Evolutionary conservation across 2,113 vertebrate species (phyloP).

Genomic region (Oreamnos americanus): DNA sequence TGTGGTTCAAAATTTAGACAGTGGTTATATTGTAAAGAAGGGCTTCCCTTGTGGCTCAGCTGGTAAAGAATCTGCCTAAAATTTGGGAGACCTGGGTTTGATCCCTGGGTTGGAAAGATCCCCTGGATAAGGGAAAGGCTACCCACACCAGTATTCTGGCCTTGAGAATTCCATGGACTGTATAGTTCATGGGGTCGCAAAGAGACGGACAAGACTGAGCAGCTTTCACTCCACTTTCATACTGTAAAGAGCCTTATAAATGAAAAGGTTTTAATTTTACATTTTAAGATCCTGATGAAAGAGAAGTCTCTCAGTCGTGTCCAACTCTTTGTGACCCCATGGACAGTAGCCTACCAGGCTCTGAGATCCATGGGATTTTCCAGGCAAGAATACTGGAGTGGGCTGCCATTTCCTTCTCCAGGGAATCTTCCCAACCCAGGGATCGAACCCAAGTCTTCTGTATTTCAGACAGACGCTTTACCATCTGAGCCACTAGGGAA

Average conservation of each 20-base stretch:
- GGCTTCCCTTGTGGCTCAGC: not conserved
- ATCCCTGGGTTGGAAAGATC: not conserved
- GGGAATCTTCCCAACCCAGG: no score
- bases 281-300: not conserved
- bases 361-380: no score
- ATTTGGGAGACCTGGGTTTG: not conserved
- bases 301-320: no score
- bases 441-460: no score
- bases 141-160: not conserved
- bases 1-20: not conserved
- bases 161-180: not conserved
- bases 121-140: not conserved
- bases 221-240: not conserved
- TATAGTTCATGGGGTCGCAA: not conserved
- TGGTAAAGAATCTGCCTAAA: not conserved
- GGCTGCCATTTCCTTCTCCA: no score
- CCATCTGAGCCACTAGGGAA: no score
- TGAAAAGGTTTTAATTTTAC: not conserved
- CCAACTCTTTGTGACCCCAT: no score
- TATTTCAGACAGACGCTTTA: no score
- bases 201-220: not conserved
- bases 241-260: not conserved
- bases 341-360: no score
- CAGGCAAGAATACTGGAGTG: no score
- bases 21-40: not conserved